phyloP scores from a whole-genome alignment of 2,888 invertebrate genomes.

The Brassicogethes aeneus region DNA sequence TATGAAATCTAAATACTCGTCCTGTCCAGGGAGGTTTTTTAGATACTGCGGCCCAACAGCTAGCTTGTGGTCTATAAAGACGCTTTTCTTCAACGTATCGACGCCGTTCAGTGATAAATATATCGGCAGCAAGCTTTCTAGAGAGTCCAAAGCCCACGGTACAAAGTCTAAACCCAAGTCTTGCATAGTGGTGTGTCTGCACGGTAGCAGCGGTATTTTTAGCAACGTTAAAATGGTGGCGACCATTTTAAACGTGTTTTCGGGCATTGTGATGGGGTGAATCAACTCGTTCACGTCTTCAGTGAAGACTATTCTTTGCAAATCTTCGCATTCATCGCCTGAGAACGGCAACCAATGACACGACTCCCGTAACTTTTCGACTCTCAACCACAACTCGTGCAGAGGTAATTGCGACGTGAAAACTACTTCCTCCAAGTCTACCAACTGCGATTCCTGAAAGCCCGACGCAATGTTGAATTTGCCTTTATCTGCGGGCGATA shows the following conservation, averaged over 20 bases:
- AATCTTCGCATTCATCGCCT: constrained; percentile 47
- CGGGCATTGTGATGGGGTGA: constrained; percentile 53
- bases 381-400: constrained; percentile 64
- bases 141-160: constrained; percentile 43
- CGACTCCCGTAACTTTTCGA: constrained; percentile 63
- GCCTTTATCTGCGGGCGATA: constrained; percentile 37
- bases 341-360: constrained; percentile 59
- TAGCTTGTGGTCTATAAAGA: constrained; percentile 41
- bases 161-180: constrained; percentile 39
- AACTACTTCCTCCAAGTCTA: constrained; percentile 54
- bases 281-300: constrained; percentile 59
- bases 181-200: constrained; percentile 40
- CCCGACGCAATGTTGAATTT: constrained; percentile 25
- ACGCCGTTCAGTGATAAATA: constrained; percentile 34
- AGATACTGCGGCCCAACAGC: constrained; percentile 52
- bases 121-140: constrained; percentile 43
- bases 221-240: constrained; percentile 48
- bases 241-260: constrained; percentile 51
- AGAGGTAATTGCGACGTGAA: constrained; percentile 56
- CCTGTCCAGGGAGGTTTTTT: constrained; percentile 50
- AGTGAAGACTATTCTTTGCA: constrained; percentile 56
- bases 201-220: constrained; percentile 52
- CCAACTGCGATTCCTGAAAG: constrained; percentile 43
- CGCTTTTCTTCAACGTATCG: constrained; percentile 30
- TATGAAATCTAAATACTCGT: constrained; percentile 49